Evolutionary conservation across 2,888 invertebrate genomes (phyloP), one percentile per base, ranked within the genome.

Genomic region (Rhyacophila evoluta): DNA sequence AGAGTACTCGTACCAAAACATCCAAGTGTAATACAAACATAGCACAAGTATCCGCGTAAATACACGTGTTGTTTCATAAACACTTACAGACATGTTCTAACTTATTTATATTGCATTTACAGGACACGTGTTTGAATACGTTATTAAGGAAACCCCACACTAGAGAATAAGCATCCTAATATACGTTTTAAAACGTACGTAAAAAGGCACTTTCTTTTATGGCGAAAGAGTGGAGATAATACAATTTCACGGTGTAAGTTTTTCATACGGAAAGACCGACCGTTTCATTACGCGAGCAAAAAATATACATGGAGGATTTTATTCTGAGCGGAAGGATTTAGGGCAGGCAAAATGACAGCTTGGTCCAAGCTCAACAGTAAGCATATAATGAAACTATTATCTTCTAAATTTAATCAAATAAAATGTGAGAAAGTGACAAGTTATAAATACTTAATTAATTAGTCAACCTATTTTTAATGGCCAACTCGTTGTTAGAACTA

Each of bases 201-300:
- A 55, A 55, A 55, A 55, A 55, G 19, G 55, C 55, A 55, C 55
- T 55, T 55, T 55, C 55, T 55, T 55, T 38, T 72, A 72, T 72
- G 37, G 72, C 72, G 72, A 12, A 19, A 19, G 38, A 27, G 38
- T 25, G 38, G 38, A 72, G 38, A 37, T 72, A 27, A 72, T 38
- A 38, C 36, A 36, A 72, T 37, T 72, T 10, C 72, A n/a, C 36
- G 27, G 72, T 37, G 72, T 6, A 38, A 72, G 25, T 15, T 72
- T 72, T 38, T 36, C 19, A 38, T 38, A 38, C 37, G 37, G 38
- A 36, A 38, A 38, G 15, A 72, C 25, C 33, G 38, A 36, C 37
- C 72, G 72, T 15, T 36, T 72, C 38, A 72, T 72, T 38, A 72
- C 19, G 10, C 15, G 38, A 12, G 37, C 15, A 38, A 38, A 69